A percentile compares a stretch with the other conserved stretches of the same genome.
Conservation (phyloP, 35 echinoderm and acorn worm genomes). For the Acanthaster planci region DNA sequence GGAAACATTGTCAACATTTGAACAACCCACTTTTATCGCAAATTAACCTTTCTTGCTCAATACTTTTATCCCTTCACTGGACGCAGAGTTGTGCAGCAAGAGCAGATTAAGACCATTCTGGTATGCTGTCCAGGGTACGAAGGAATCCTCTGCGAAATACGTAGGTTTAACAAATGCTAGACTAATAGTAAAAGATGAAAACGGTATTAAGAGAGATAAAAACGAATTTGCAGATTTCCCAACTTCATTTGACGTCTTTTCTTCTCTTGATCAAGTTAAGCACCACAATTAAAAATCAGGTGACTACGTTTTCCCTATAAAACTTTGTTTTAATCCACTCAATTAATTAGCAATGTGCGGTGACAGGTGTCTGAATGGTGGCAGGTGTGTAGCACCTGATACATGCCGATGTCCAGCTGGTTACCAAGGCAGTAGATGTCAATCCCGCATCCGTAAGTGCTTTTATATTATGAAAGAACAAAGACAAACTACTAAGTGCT, state of each 20-base stretch:
- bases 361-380: conserved; percentile 54
- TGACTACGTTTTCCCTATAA: too few species aligned
- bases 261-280: too few species aligned
- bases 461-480: too few species aligned
- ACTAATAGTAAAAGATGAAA: too few species aligned
- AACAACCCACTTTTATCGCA: background rate
- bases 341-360: conserved; percentile 63
- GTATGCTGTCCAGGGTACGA: conserved; percentile 45
- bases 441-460: conserved; percentile 34
- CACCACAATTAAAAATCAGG: too few species aligned
- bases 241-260: too few species aligned
- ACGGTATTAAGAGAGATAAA: too few species aligned
- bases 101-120: conserved; percentile 28
- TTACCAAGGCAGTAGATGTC: conserved; percentile 54
- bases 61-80: background rate
- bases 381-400: conserved; percentile 55
- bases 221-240: too few species aligned
- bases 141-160: conserved; percentile 38
- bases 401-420: conserved; percentile 60
- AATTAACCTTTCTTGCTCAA: background rate
- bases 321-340: background rate
- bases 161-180: conserved; percentile 26
- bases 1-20: background rate
- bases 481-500: too few species aligned
- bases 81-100: conserved; percentile 25